Evolutionary conservation across 1,140 invertebrate genomes (phyloP), one percentile per base, ranked within the genome.

Genomic region (Drosophila sproati): DNA sequence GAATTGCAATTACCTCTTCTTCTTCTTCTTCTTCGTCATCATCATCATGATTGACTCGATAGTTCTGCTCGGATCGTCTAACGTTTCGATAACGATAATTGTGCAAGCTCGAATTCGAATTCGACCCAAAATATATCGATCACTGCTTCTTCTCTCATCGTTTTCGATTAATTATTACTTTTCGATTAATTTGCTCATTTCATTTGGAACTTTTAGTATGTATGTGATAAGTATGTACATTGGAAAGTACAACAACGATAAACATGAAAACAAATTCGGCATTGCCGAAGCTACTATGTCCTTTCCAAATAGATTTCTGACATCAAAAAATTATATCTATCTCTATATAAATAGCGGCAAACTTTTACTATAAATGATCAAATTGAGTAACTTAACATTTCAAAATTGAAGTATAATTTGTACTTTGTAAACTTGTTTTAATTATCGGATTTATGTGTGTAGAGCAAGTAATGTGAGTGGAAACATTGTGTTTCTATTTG

Each of bases 1-100:
- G 32, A 71, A 71, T 71, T 66, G 54, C 61, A 72, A 72, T 70
- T 70, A 72, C 69, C 63, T 72, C 60, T 47, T 54, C 35, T 29
- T 37, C 20, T 51, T 63, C 35, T 7, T 61, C 47, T 41, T 37
- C 41, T 57, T 66, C 43, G 20, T 20, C 20, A 20, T 20, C 20
- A 20, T 20, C 20, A 20, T 20, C 20, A 20, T 20, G 20, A 50
- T 52, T 41, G 47, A 54, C 47, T 39, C 7, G 62, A 64, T 34
- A 29, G 45, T 35, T 62, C 45, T 20, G 34, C 7, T 5, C 10
- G 37, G 31, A 47, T 43, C 37, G 28, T 29, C 56, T 31, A 47
- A 39, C 54, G 64, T 43, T 55, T 47, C 32, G 64, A 43, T 63
- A 61, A 41, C 41, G 39, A 63, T 20, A 20, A 64, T 55, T 63